Base-by-base conservation (phyloP, 1,140 invertebrate species). In the Ceratoteleas bidentatus region DNA sequence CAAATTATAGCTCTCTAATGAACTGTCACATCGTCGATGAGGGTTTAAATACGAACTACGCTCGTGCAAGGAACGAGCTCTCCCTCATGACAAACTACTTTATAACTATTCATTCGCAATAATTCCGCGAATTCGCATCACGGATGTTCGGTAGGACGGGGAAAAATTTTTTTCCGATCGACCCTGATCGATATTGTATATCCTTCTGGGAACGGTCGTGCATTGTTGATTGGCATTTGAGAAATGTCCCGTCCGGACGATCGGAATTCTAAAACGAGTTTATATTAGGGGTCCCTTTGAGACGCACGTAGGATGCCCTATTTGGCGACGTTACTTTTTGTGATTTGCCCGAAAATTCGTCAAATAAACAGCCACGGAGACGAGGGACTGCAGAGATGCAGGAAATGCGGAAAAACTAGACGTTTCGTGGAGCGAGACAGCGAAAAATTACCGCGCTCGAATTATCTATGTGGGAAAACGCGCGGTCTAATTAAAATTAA, bases 191-290 rank as follows among this genome's bases (percentile, higher is more conserved):
- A 72, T 79, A 73, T 73, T 61, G 56, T 62, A 56, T 61, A 47
- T 60, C 53, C 60, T 72, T 79, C 68, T 61, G 49, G n/a, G 75
- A 72, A 72, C 11, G 52, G 34, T 0, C n/a, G 38, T 13, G 64
- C 40, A 73, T 69, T 72, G 77, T 73, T 62, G 77, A 80, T 80
- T 73, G 69, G 77, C 36, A 80, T 80, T 62, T 68, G 62, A 68
- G 57, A 66, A 80, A 80, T 73, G 38, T 53, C 36, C 16, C 15
- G 43, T 0, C 56, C 83, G 36, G 64, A 89, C 86, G 65, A 64
- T 9, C 34, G 68, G 68, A 79, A 79, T 79, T 73, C 68, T 54
- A 13, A 58, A 66, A 64, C 50, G 65, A 73, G 68, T 79, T 79
- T 73, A 52, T 61, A 73, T 79, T 73, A 56, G 49, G 68, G 38